A percentile compares a stretch with the other conserved stretches of the same genome.
Evolutionary conservation across 2,113 vertebrate genomes (phyloP).

Genomic region (Dicentrarchus labrax): DNA sequence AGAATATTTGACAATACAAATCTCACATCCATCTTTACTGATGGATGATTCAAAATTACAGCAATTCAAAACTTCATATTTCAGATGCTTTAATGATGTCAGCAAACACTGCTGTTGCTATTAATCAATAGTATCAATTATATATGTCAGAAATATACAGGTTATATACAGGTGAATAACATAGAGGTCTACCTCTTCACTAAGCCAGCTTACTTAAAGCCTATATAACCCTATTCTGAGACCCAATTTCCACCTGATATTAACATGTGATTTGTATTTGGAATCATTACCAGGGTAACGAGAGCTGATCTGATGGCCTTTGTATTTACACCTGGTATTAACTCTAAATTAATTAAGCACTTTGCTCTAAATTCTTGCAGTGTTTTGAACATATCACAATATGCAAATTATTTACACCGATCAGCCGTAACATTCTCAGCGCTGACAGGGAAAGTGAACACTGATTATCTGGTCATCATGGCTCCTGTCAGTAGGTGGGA

Average conservation of each 20-base stretch:
- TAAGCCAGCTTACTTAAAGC: neutral
- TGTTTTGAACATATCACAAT: neutral
- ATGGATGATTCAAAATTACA: neutral
- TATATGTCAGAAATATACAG: neutral
- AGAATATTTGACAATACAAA: neutral
- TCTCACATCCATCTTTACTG: neutral
- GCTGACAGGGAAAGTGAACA: too few relatives aligned
- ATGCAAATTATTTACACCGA: neutral
- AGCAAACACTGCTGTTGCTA: neutral
- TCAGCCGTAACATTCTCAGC: too few relatives aligned
- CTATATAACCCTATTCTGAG: neutral
- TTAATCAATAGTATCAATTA: neutral
- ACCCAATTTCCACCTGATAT: neutral
- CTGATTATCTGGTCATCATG: too few relatives aligned
- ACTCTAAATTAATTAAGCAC: neutral
- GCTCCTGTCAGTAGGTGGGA: too few relatives aligned
- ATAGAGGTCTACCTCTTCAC: neutral
- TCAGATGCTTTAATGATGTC: neutral
- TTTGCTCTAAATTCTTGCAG: neutral
- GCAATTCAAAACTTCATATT: neutral
- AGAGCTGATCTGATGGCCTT: neutral
- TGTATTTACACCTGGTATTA: neutral
- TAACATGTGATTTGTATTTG: neutral
- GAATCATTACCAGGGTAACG: neutral
- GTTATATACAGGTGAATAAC: neutral